phyloP scores from a whole-genome alignment of 2,113 vertebrate genomes.

The Lepisosteus osseus region DNA sequence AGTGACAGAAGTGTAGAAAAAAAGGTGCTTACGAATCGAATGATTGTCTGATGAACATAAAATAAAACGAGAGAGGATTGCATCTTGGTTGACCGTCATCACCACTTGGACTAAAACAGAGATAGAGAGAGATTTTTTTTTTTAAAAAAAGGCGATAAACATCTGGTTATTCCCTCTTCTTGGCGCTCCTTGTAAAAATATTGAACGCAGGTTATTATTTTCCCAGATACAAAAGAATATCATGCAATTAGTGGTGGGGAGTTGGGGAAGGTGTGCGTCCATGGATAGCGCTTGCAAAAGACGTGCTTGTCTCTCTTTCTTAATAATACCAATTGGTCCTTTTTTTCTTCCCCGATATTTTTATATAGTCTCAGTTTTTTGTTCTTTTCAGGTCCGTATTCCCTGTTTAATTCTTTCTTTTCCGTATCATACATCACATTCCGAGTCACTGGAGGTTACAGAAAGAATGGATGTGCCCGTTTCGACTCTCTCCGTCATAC shows the following conservation, averaged over 20 bases:
- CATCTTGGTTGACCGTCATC: constrained; percentile 79
- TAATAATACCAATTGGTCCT: constrained; percentile 74
- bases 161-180: constrained; percentile 87
- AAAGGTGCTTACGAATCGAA: constrained; percentile 99
- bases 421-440: constrained; percentile 97
- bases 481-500: constrained; percentile 92
- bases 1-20: constrained; percentile 96
- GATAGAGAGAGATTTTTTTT: constrained; percentile 31
- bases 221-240: constrained; percentile 86
- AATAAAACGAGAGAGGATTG: constrained; percentile 75
- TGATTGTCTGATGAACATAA: constrained; percentile 99
- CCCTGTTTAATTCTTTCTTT: constrained; percentile 74
- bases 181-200: constrained; percentile 88
- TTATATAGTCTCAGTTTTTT: constrained; percentile 60
- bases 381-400: constrained; percentile 74
- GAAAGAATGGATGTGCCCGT: constrained; percentile 96
- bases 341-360: constrained; percentile 71
- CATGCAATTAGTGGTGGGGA: constrained; percentile 82
- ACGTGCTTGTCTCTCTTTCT: constrained; percentile 89
- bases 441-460: constrained; percentile 98
- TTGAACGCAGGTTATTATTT: constrained; percentile 67
- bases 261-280: constrained; percentile 80
- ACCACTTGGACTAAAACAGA: constrained; percentile 69
- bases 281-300: constrained; percentile 89
- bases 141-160: constrained; percentile 70